A percentile compares a stretch with the other conserved stretches of the same genome.
Evolutionary conservation across 2,113 vertebrate species (phyloP).

Genomic region (Diglossa brunneiventris): DNA sequence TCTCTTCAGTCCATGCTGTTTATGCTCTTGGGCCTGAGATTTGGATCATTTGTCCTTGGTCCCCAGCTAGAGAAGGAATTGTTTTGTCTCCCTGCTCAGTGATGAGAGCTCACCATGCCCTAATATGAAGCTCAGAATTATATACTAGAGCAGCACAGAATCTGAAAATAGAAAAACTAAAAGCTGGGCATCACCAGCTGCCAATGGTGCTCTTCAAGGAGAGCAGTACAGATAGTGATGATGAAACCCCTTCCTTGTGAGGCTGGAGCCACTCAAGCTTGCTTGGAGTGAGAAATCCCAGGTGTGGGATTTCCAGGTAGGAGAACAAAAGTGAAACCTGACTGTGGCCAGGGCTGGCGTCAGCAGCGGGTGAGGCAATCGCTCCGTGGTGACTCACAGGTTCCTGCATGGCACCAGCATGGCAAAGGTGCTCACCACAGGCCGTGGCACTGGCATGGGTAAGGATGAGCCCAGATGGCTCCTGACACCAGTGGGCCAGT

Average conservation of each 20-base stretch:
- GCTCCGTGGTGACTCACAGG: background rate
- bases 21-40: background rate
- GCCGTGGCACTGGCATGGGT: too few relatives aligned
- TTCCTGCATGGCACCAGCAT: fast-evolving
- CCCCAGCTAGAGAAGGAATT: background rate
- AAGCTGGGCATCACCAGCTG: background rate
- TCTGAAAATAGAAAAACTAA: background rate
- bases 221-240: fast-evolving
- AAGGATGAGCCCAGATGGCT: background rate
- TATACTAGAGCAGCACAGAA: background rate
- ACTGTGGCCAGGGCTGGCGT: background rate
- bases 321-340: slow-evolving; percentile 11
- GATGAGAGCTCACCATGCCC: background rate
- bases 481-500: fast-evolving
- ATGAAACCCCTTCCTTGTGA: background rate
- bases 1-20: background rate
- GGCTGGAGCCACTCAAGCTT: background rate
- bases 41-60: background rate
- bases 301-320: background rate
- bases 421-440: background rate
- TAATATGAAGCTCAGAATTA: background rate
- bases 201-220: fast-evolving
- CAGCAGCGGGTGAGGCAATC: fast-evolving
- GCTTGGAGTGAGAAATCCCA: background rate
- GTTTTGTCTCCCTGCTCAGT: background rate